Conservation (phyloP, 2,888 invertebrate species). For the Eilema depressum region DNA sequence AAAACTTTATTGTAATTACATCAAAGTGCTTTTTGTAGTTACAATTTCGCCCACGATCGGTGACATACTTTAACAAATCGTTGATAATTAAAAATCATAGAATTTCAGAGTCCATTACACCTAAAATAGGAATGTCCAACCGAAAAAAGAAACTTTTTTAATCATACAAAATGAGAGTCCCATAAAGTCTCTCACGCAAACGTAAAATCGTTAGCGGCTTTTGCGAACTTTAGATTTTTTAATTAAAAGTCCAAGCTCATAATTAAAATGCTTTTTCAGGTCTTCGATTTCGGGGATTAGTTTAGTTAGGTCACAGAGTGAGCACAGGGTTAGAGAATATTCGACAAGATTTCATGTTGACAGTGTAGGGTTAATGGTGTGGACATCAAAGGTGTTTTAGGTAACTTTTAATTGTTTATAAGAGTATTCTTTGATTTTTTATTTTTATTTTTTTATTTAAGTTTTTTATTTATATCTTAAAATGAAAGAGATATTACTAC, state of each 20-base stretch:
- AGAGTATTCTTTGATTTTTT: too few relatives aligned
- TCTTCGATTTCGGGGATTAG: constrained; percentile 37
- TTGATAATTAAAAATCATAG: constrained; percentile 24
- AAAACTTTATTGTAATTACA: neutral
- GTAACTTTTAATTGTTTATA: too few relatives aligned
- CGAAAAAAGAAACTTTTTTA: constrained; percentile 51
- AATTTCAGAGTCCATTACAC: constrained; percentile 34
- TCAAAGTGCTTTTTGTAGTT: neutral
- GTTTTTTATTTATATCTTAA: too few relatives aligned
- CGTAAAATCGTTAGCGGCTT: constrained; percentile 53
- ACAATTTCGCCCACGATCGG: neutral
- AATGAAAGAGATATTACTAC: too few relatives aligned
- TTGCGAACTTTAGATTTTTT: constrained; percentile 52
- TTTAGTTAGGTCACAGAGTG: constrained; percentile 3
- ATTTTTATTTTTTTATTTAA: too few relatives aligned
- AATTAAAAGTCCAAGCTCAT: constrained; percentile 50
- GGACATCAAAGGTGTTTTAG: neutral
- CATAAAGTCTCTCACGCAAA: constrained; percentile 48
- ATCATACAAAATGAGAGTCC: constrained; percentile 48
- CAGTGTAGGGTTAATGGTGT: neutral
- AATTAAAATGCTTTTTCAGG: constrained; percentile 48
- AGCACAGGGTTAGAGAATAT: neutral
- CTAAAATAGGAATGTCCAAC: constrained; percentile 30
- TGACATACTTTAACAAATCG: constrained; percentile 13
- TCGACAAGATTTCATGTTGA: neutral